Evolutionary conservation across 2,113 vertebrate species (phyloP).

Genomic region (Otocyon megalotis): DNA sequence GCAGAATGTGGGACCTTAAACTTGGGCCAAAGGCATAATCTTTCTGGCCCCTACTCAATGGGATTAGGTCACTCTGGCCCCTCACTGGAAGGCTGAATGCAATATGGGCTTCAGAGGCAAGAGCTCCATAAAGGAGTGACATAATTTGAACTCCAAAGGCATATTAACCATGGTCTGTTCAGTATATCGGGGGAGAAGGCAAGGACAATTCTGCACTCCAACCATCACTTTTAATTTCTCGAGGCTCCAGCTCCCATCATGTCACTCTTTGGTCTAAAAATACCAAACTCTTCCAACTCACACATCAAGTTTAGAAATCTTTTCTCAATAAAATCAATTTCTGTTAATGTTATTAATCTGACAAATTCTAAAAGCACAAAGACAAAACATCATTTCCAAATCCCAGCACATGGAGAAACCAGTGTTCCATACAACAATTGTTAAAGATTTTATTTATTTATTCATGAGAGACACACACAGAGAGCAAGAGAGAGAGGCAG

Average conservation of each 20-base stretch:
- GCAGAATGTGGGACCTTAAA: neutral
- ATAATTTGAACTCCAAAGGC: neutral
- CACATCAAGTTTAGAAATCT: neutral
- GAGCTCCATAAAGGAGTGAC: neutral
- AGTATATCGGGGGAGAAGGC: neutral
- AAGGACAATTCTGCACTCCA: neutral
- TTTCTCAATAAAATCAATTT: neutral
- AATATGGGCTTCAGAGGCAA: neutral
- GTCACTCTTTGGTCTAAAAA: slow-evolving; percentile 1
- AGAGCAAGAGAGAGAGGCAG: no score
- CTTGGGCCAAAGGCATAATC: neutral
- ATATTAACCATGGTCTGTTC: neutral
- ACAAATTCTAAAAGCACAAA: slow-evolving; percentile 37
- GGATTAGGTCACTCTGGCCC: neutral
- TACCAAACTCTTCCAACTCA: neutral
- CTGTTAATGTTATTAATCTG: neutral
- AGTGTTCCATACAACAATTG: neutral
- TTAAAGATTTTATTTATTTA: no score
- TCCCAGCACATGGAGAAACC: neutral
- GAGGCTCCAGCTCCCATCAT: neutral
- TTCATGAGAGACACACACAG: no score
- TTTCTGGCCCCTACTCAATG: neutral
- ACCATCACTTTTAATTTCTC: neutral
- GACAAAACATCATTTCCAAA: slow-evolving; percentile 20
- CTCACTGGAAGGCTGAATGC: slow-evolving; percentile 5